Conservation (phyloP, 2,113 vertebrate genomes). For the Malurus melanocephalus region DNA sequence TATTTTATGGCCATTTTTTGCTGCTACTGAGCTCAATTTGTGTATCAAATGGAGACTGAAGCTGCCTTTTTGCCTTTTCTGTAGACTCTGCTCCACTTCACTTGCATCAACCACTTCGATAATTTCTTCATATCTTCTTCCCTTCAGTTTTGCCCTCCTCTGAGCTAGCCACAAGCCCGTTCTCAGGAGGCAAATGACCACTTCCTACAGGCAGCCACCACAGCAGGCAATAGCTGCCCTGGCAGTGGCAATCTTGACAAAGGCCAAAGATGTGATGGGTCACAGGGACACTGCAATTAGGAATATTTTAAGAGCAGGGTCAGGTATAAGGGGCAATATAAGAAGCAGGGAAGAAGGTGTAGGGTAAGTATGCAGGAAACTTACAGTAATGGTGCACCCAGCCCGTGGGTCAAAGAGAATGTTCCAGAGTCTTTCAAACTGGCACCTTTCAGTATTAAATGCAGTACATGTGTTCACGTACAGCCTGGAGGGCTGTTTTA, state of each 20-base stretch:
- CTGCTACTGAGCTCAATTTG: constrained; percentile 45
- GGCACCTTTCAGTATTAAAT: constrained; percentile 29
- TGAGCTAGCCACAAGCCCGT: background rate
- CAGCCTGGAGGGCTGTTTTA: background rate
- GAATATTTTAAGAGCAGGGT: background rate
- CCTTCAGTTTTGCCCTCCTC: background rate
- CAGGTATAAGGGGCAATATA: background rate
- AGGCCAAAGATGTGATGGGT: constrained; percentile 31
- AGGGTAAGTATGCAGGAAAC: background rate
- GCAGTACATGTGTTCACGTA: background rate
- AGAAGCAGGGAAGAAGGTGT: background rate
- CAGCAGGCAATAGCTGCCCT: background rate
- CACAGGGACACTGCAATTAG: background rate
- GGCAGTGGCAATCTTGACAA: background rate
- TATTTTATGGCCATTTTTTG: constrained; percentile 56
- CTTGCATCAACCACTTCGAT: background rate
- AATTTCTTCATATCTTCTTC: constrained; percentile 12
- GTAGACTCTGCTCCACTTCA: constrained; percentile 23
- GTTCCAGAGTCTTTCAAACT: background rate
- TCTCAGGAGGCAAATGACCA: background rate
- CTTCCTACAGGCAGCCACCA: background rate
- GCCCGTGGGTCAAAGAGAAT: background rate
- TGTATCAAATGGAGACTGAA: constrained; percentile 52
- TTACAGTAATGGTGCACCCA: background rate
- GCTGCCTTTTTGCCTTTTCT: constrained; percentile 25